A percentile compares a stretch with the other conserved stretches of the same genome.
Conservation (phyloP, 2,113 vertebrate genomes). For the Lota lota region DNA sequence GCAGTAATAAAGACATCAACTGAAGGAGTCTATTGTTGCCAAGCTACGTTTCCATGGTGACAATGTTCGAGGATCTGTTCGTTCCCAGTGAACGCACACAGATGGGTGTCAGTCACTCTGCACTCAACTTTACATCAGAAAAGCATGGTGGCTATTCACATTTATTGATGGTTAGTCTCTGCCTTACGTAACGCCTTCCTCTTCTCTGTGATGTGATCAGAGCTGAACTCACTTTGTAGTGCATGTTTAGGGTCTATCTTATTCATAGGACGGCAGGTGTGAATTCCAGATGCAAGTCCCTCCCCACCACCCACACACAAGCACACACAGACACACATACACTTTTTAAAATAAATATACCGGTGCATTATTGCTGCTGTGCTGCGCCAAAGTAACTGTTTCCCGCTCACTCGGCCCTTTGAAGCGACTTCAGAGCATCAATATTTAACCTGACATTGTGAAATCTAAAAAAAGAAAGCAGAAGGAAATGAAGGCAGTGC, state of each 20-base stretch:
- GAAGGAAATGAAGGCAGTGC: constrained; percentile 39
- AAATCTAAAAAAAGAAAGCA: constrained; percentile 54
- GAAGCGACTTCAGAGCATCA: constrained; percentile 53
- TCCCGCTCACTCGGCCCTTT: constrained; percentile 22
- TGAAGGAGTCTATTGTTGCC: background rate
- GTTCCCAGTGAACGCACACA: too few relatives aligned
- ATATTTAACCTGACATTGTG: constrained; percentile 62
- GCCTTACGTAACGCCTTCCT: too few relatives aligned
- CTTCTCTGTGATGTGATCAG: too few relatives aligned
- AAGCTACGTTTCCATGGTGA: constrained; percentile 7
- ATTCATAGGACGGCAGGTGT: too few relatives aligned
- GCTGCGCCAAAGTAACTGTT: constrained; percentile 29
- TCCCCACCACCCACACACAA: too few relatives aligned
- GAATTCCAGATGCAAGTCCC: too few relatives aligned
- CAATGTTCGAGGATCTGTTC: too few relatives aligned
- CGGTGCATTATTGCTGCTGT: constrained; percentile 20
- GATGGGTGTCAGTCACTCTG: background rate
- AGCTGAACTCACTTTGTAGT: too few relatives aligned
- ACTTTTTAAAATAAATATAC: background rate
- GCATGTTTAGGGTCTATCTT: too few relatives aligned
- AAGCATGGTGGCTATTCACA: background rate
- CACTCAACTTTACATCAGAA: background rate
- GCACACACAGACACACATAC: too few relatives aligned
- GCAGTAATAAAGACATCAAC: background rate
- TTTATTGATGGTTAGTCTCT: too few relatives aligned